Evolutionary conservation across 2,797 vertebrate species (phyloP), one percentile per base, ranked within the genome.

Genomic region (Neoniphon sammara): DNA sequence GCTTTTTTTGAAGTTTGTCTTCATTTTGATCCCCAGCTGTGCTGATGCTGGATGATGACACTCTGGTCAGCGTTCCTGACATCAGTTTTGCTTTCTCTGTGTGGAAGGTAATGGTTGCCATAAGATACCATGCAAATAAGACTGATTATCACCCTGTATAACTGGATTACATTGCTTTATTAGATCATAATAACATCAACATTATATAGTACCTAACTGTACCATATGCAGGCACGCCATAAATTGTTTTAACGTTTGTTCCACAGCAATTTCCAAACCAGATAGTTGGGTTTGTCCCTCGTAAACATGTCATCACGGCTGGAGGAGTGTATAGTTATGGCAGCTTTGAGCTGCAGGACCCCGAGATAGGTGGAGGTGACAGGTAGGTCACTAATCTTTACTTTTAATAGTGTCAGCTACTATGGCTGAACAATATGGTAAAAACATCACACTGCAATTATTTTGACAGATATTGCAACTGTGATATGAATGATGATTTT

Each of bases 31-130:
- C 23, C 49, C 58, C 8, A 99, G 97, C 95, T 70, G 94, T 98
- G 68, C 84, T 99, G 77, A 97, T 99, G 97, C 92, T 98, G 89
- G 97, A 99, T 84, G 97, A 99, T 25, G 97, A 98, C 91, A 96
- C 93, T 0, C 92, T 98, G 18, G 79, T 98, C 89, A 99, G 97
- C 7, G 95, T 95, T 88, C 95, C 96, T 71, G 97, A 99, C 90
- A 91, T 98, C 80, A 93, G 85, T 83, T 99, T 99, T 92, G 96
- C 96, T 25, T 98, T 97, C 90, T 97, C 97, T 8, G 93, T 98
- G 71, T 99, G 97, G 97, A 96, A 98, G 96, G 97, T 99, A 96
- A 95, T 39, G 9, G 9, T 5, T 12, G 2, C 5, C 23, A 25
- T 67, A 1, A 39, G 9, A 15, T 7, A 52, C 2, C 18, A 36